Base-by-base conservation (phyloP, 2,113 vertebrate genomes). In the Sander lucioperca region DNA sequence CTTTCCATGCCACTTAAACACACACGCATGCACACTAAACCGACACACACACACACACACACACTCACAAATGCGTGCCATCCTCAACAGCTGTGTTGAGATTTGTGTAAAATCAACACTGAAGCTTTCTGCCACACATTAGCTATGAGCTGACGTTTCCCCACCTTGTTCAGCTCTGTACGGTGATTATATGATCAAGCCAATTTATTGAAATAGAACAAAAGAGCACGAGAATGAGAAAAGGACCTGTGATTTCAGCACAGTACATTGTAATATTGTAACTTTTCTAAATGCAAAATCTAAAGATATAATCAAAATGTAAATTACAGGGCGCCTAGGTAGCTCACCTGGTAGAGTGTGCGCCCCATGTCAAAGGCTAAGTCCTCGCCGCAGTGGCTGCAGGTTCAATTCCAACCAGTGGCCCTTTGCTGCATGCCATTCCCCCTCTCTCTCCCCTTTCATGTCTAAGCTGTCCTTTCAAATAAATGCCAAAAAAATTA, bases 1-100 rank as follows among this genome's bases (percentile, higher is more conserved):
- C 51, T 69, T 80, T 86, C 89, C 91, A 92, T 77, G 45, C 62
- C 51, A 78, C 79, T 85, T 75, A 70, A 86, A 61, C 73, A 45
- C 71, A 69, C 67, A 39, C 74, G 69, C 65, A 36, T 19, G 9
- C 71, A 51, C 21, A 23, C 53, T n/a, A 19, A 56, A 53, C 78
- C 68, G 59, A 58, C 80, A 70, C 80, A 64, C 27, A n/a, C 48
- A 65, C 70, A 11, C 12, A 58, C 80, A 70, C 80, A 64, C 27
- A n/a, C 48, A 65, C 70, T 14, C 12, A 14, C 1, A 23, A 62
- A 82, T 30, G 25, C 0, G 13, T 57, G 57, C 48, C 53, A 74
- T 80, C 45, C 67, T 69, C 10, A 87, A 82, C 78, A 86, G 89
- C 86, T 87, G 84, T 43, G 43, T 10, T 57, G 77, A 87, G 76